phyloP scores from a whole-genome alignment of 2,888 invertebrate genomes.

The Seladonia tumulorum region DNA sequence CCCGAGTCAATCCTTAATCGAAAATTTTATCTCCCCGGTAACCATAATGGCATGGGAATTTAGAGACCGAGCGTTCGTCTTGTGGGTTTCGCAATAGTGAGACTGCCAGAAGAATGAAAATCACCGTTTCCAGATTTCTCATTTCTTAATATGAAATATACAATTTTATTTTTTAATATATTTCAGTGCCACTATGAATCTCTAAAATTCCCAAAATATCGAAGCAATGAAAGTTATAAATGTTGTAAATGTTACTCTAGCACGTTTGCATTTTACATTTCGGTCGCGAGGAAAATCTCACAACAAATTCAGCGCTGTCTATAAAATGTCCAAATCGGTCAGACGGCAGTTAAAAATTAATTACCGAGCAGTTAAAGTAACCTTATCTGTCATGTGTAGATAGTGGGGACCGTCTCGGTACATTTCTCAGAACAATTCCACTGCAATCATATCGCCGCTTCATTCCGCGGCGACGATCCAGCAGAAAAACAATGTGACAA shows the following conservation, averaged over 20 bases:
- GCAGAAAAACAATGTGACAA: neutral
- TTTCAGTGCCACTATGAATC: too few species aligned
- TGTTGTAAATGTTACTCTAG: too few species aligned
- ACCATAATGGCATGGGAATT: neutral
- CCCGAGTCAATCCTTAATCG: neutral
- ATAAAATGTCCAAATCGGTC: conserved; percentile 30
- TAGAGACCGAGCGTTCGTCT: neutral
- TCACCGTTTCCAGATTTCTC: neutral
- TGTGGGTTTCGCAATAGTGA: neutral
- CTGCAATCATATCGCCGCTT: conserved; percentile 36
- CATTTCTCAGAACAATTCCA: conserved; percentile 51
- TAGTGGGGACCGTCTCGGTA: conserved; percentile 35
- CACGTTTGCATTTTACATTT: neutral
- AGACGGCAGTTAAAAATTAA: conserved; percentile 37
- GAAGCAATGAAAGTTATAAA: too few species aligned
- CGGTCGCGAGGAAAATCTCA: conserved; percentile 10
- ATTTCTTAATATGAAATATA: too few species aligned
- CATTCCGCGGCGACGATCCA: neutral
- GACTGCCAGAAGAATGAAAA: neutral
- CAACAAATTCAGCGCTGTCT: conserved; percentile 9
- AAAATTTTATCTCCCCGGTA: neutral
- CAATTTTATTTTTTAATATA: too few species aligned
- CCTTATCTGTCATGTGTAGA: conserved; percentile 33
- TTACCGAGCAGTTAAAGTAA: conserved; percentile 51
- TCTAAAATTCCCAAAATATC: too few species aligned